These are phyloP conservation scores for Eupithecia insigniata DNA, from an alignment of 2,888 invertebrate species.

Conservation along the genomic window DNA sequence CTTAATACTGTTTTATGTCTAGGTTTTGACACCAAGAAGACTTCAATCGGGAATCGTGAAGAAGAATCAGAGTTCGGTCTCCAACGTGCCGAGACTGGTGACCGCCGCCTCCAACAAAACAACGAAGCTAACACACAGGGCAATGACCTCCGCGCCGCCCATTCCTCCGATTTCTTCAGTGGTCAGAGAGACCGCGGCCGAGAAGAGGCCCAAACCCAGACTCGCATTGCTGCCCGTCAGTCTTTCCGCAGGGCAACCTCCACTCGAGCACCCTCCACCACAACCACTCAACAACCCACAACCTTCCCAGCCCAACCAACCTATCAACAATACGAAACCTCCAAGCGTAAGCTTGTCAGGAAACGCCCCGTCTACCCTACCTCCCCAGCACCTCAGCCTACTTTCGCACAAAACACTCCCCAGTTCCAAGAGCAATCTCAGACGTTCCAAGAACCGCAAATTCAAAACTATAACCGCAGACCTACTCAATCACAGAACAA, in stretches of 20 bases:
- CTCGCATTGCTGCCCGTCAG: slow-evolving; percentile 60
- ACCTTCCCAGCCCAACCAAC: slow-evolving; percentile 54
- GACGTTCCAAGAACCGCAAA: slow-evolving; percentile 40
- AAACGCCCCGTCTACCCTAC: slow-evolving; percentile 72
- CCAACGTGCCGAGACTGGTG: slow-evolving; percentile 88
- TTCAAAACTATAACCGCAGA: slow-evolving; percentile 57
- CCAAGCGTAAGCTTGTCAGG: slow-evolving; percentile 73
- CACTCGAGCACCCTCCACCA: slow-evolving; percentile 65
- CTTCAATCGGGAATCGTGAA: slow-evolving; percentile 79
- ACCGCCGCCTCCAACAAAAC: slow-evolving; percentile 70
- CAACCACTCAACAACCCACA: slow-evolving; percentile 45
- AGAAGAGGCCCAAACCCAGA: slow-evolving; percentile 61
- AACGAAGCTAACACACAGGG: slow-evolving; percentile 60
- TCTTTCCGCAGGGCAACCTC: slow-evolving; percentile 74
- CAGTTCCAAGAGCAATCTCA: slow-evolving; percentile 32
- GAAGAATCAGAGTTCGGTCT: slow-evolving; percentile 89
- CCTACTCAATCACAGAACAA: slow-evolving; percentile 52
- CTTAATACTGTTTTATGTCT: slow-evolving; percentile 24
- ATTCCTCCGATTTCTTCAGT: slow-evolving; percentile 90
- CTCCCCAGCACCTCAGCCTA: slow-evolving; percentile 59
- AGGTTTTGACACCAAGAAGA: slow-evolving; percentile 87
- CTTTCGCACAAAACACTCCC: slow-evolving; percentile 57
- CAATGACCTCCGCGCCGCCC: slow-evolving; percentile 88
- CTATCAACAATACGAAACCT: slow-evolving; percentile 59
- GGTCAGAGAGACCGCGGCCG: slow-evolving; percentile 78